A percentile compares a stretch with the other conserved stretches of the same genome.
Conservation (phyloP, 1,140 invertebrate species). For the Heliconius congener region DNA sequence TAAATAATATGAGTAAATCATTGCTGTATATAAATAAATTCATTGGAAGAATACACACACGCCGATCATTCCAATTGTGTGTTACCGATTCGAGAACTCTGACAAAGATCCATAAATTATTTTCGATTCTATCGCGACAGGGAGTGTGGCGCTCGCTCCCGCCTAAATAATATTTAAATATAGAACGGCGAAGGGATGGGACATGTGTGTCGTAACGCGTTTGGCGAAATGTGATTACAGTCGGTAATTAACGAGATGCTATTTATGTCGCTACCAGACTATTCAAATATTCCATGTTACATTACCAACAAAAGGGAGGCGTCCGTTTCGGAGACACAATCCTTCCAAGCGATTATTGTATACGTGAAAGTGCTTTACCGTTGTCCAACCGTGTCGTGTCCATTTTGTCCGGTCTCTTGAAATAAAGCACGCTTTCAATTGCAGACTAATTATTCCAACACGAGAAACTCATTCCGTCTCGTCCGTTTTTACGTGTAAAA, state of each 20-base stretch:
- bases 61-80: background rate
- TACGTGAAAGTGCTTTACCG: slow-evolving; percentile 78
- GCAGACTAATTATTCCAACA: slow-evolving; percentile 80
- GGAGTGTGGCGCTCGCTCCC: slow-evolving; percentile 69
- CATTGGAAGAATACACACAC: background rate
- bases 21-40: background rate
- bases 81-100: slow-evolving; percentile 32
- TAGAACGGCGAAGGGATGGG: slow-evolving; percentile 80
- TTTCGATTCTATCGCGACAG: slow-evolving; percentile 72
- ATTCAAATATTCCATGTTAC: slow-evolving; percentile 67
- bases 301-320: slow-evolving; percentile 54
- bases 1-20: background rate
- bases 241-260: slow-evolving; percentile 76
- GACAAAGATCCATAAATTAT: slow-evolving; percentile 77
- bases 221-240: slow-evolving; percentile 81
- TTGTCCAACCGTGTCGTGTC: slow-evolving; percentile 73
- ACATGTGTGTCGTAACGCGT: slow-evolving; percentile 79
- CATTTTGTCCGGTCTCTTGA: slow-evolving; percentile 72
- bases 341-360: slow-evolving; percentile 71
- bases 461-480: slow-evolving; percentile 76
- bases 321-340: slow-evolving; percentile 59
- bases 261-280: slow-evolving; percentile 62
- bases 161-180: slow-evolving; percentile 78
- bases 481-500: slow-evolving; percentile 77
- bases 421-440: slow-evolving; percentile 81